Base-by-base conservation (phyloP, 2,113 vertebrate species). In the Rhinolophus sinicus region DNA sequence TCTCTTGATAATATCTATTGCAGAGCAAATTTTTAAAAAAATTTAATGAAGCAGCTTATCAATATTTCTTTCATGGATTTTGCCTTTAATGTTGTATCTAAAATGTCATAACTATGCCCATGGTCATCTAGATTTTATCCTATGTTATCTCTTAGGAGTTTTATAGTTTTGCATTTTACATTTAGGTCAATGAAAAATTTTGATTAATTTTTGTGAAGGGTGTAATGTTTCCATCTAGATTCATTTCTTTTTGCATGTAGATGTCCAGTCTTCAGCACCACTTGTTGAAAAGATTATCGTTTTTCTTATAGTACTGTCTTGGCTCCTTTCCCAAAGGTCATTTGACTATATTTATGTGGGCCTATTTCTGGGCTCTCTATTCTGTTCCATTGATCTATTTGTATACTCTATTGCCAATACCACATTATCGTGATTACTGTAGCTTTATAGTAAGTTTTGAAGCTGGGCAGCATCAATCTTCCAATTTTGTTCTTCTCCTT, bases 301-400 rank as follows among this genome's bases (percentile, higher is more conserved):
- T 94, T 58, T 3, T 87, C 9, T 40, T 14, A 60, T 65, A 22
- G 3, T 47, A 70, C 44, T 94, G n/a, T 10, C 35, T 86, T 97
- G 89, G 16, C 33, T 94, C 3, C 40, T 92, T 96, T 88, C 15
- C 76, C 40, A 80, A 94, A 91, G 38, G 70, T 88, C 58, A 44
- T 62, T 83, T 93, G 64, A 40, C 47, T 88, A 3, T 83, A 64
- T 96, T 77, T 65, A 64, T 84, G 19, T 84, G 38, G 11, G 26
- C 62, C n/a, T 60, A 54, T 84, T 88, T 78, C 24, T 92, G 65
- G 35, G 50, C 2, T 85, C 38, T 90, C 35, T 80, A 6, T 84
- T 94, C 62, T 86, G 26, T 35, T 88, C 24, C n/a, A 38, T 56
- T 96, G 64, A 38, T 80, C 58, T 47, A 56, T 81, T 96, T 97